Conservation (phyloP, 2,113 vertebrate genomes). For the Corythornis cristatus region DNA sequence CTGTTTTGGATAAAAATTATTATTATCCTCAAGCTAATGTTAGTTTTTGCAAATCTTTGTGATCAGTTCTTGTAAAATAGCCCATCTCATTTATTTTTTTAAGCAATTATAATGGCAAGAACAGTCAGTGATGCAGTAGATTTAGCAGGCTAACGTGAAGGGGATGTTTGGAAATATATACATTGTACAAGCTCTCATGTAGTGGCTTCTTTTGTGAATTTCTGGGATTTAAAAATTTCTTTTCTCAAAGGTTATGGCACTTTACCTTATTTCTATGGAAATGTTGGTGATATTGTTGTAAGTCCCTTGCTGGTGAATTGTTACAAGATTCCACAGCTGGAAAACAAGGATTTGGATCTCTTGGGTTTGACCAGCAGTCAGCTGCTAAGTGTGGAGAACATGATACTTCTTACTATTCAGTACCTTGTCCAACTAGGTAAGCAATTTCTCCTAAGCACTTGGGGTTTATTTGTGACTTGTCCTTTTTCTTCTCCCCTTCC, state of each 20-base stretch:
- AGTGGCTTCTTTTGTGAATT: neutral
- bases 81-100: neutral
- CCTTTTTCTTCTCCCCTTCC: neutral
- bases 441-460: neutral
- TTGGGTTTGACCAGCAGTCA: constrained; percentile 87
- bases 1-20: neutral
- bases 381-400: constrained; percentile 89
- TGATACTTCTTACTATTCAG: constrained; percentile 94
- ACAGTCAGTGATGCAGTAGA: neutral
- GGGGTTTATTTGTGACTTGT: neutral
- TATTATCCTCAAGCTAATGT: neutral
- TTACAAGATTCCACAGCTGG: constrained; percentile 90
- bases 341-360: constrained; percentile 85
- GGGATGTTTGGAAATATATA: neutral
- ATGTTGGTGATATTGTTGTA: constrained; percentile 95
- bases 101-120: neutral
- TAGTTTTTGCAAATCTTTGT: neutral
- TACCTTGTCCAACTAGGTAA: constrained; percentile 95
- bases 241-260: constrained; percentile 88
- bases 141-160: neutral
- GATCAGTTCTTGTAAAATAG: neutral
- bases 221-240: neutral
- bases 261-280: constrained; percentile 99
- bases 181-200: neutral
- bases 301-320: constrained; percentile 97